Base-by-base conservation (phyloP, 2,797 vertebrate species). In the Acanthis flammea region DNA sequence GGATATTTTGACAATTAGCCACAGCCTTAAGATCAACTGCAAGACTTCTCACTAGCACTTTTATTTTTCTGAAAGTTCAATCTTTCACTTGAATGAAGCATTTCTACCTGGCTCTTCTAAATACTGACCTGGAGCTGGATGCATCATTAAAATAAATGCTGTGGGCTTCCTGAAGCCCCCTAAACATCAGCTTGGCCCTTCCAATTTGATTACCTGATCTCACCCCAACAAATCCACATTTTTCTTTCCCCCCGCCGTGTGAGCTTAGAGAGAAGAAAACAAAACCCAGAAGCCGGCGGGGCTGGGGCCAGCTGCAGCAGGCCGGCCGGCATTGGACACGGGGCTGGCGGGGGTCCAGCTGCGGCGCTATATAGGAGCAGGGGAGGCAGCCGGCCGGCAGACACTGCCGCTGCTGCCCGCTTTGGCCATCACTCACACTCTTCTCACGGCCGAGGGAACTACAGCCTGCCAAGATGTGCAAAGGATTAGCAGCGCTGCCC, bases 401-500 rank as follows among this genome's bases (percentile, higher is more conserved):
- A 87, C 19, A 0, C 55, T 95, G 95, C 57, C 3, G 41, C 42
- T 28, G 65, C 71, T 11, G 93, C 66, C 45, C 14, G 87, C 22
- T 27, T 57, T 23, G 61, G 68, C 42, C 57, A 19, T 73, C 17
- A 24, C 57, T 71, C 75, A 22, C 75, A 5, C 72, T 42, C 61
- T 92, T 88, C 92, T 77, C 25, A 3, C 13, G 0, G 50, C 53
- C 0, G n/a, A 80, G 79, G 87, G 76, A 80, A 23, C 42, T 2
- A 35, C 75, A 90, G 85, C 65, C 57, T 70, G 94, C 75, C 95
- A 94, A 92, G 91, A 96, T 96, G 96, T 96, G 96, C 94, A 96
- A 96, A 30, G 96, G 96, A 57, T 76, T 96, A 89, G 96, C 96
- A 11, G 95, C 96, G 14, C 79, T 96, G 82, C 96, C 96, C 82